Evolutionary conservation across 2,113 vertebrate genomes (phyloP), one percentile per base, ranked within the genome.

Genomic region (Lagenorhynchus albirostris): DNA sequence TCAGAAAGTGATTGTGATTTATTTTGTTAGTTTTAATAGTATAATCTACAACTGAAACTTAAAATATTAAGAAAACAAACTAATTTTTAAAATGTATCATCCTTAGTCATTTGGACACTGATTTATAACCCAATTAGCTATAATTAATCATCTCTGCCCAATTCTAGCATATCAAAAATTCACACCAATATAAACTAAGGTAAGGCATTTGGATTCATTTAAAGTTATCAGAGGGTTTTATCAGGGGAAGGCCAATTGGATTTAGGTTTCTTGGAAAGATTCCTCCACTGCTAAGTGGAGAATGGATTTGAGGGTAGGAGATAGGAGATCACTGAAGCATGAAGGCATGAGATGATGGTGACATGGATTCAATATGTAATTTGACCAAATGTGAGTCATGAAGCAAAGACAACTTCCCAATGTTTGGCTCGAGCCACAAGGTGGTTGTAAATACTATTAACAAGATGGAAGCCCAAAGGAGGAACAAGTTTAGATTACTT

Each of bases 41-140:
- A 31, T 63, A 81, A 76, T 63, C 33, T 91, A 53, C 1, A 70
- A 71, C 55, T 79, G 53, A 41, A 29, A 79, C 10, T 26, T 91
- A 87, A 84, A 80, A 47, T 17, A 36, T 65, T 44, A 67, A 58
- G 36, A 50, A 6, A 77, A 53, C 0, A 62, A 79, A 44, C 9
- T 17, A 26, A 73, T 87, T 53, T 88, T 60, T 33, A 26, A 86
- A 90, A 10, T 91, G 70, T 60, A 89, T 91, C 25, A 25, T 65
- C 3, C 21, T 73, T 73, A 12, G 55, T 84, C 33, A 44, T 41
- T 73, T 82, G 87, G 60, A 36, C 50, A 36, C 29, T 88, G 87
- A 68, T 29, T 85, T 85, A 55, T 68, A 79, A 58, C 12, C 47
- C 23, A 84, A 62, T 67, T 92, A 60, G 12, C 23, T 83, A 17